Conservation (phyloP, 2,888 invertebrate species). For the Lissocephala sabroskyi region DNA sequence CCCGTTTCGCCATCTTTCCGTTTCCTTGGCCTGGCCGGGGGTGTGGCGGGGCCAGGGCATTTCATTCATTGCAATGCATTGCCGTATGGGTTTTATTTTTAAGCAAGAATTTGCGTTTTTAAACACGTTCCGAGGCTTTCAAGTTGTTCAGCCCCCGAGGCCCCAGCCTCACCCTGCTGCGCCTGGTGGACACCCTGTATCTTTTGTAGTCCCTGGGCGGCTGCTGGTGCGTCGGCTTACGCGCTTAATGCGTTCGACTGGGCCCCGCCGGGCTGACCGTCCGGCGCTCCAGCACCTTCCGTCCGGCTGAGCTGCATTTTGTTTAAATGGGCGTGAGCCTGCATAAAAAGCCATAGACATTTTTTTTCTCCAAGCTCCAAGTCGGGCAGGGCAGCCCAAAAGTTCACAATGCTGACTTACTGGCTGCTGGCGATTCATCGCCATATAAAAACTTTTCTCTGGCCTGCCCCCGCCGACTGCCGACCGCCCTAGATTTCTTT, state of each 20-base stretch:
- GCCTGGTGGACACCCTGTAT: slow-evolving; percentile 9
- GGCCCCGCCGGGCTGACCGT: no score
- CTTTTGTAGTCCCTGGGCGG: not conserved
- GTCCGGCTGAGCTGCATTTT: not conserved
- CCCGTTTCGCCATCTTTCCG: not conserved
- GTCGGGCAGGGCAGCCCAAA: slow-evolving; percentile 22
- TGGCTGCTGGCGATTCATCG: slow-evolving; percentile 23
- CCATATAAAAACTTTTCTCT: slow-evolving; percentile 31
- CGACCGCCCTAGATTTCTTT: slow-evolving; percentile 27
- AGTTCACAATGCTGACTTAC: slow-evolving; percentile 57
- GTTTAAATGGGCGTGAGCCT: slow-evolving; percentile 39
- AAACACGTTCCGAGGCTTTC: slow-evolving; percentile 64
- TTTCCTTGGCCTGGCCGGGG: slow-evolving; percentile 11
- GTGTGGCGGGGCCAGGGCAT: slow-evolving; percentile 5
- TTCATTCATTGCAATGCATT: slow-evolving; percentile 27
- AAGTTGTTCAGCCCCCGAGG: slow-evolving; percentile 34
- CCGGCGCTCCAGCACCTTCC: no score
- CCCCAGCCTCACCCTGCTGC: slow-evolving; percentile 19
- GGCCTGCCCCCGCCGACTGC: not conserved
- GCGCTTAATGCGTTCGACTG: slow-evolving; percentile 34
- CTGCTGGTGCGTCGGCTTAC: slow-evolving; percentile 10
- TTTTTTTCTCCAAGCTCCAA: no score
- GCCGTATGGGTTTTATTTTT: slow-evolving; percentile 34
- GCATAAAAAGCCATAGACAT: slow-evolving; percentile 27
- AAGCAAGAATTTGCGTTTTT: slow-evolving; percentile 61